These are phyloP conservation scores for Blennius ocellaris DNA, from an alignment of 2,113 vertebrate species.

Conservation along the genomic window DNA sequence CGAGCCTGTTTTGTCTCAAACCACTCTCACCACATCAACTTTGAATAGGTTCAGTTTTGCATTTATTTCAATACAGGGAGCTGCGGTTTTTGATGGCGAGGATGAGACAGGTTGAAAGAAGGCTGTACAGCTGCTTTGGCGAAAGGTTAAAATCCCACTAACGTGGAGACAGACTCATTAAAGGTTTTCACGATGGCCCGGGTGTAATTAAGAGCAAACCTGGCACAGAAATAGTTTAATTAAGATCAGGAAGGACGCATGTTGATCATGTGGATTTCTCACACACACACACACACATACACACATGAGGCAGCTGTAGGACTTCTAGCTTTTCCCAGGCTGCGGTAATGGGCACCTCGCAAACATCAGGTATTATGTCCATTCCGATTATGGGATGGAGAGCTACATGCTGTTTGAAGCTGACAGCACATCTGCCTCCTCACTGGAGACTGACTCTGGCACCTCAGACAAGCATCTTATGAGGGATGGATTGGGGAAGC, in stretches of 20 bases:
- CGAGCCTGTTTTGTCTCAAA: constrained; percentile 63
- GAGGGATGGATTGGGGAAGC: constrained; percentile 71
- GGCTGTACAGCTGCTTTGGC: constrained; percentile 29
- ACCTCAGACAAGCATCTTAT: constrained; percentile 88
- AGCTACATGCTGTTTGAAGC: constrained; percentile 86
- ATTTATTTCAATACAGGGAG: constrained; percentile 43
- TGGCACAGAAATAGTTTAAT: constrained; percentile 19
- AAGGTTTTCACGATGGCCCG: constrained; percentile 2
- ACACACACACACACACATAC: constrained; percentile 13
- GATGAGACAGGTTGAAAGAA: constrained; percentile 25
- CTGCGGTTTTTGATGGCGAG: constrained; percentile 28
- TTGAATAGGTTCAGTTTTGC: constrained; percentile 60
- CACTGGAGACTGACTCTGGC: constrained; percentile 87
- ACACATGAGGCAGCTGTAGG: constrained; percentile 66
- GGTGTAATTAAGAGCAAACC: constrained; percentile 28
- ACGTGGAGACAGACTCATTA: constrained; percentile 29
- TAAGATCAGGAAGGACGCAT: constrained; percentile 24
- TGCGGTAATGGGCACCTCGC: constrained; percentile 81
- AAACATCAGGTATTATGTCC: constrained; percentile 90
- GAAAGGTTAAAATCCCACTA: constrained; percentile 39
- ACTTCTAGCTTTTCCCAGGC: constrained; percentile 72
- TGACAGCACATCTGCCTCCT: constrained; percentile 90
- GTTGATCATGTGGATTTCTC: constrained; percentile 4
- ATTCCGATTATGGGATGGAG: constrained; percentile 87
- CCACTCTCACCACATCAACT: constrained; percentile 54